phyloP scores from a whole-genome alignment of 2,888 invertebrate genomes.

The Stictocephala bisonia region DNA sequence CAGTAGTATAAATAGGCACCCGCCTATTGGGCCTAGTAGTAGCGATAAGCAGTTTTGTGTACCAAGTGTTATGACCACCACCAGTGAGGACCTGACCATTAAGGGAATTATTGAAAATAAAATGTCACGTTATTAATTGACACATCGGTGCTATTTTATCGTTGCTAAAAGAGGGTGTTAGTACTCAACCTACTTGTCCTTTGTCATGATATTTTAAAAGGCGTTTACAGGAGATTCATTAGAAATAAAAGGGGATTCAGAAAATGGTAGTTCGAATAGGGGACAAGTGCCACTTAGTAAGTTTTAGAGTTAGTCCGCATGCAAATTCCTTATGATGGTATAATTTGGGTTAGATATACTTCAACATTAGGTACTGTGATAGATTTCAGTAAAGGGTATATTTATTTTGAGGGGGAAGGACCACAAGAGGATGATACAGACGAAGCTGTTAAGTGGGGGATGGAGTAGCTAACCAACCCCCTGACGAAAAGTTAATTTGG shows the following conservation, averaged over 20 bases:
- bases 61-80: background rate
- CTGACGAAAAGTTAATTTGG: background rate
- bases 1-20: background rate
- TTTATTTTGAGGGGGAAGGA: background rate
- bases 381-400: background rate
- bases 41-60: background rate
- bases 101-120: constrained; percentile 10
- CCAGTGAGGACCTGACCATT: constrained; percentile 11
- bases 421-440: background rate
- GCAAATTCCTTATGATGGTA: background rate
- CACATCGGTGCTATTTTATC: background rate
- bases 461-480: constrained; percentile 8
- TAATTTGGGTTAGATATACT: background rate
- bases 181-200: background rate
- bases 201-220: background rate
- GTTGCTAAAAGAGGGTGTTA: constrained; percentile 1
- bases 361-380: background rate
- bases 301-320: background rate
- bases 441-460: background rate
- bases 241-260: background rate
- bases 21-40: background rate
- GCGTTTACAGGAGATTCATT: background rate
- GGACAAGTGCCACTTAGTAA: background rate
- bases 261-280: constrained; percentile 3
- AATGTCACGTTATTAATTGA: background rate